Conservation (phyloP, 1,140 invertebrate genomes). For the Theocolax elegans region DNA sequence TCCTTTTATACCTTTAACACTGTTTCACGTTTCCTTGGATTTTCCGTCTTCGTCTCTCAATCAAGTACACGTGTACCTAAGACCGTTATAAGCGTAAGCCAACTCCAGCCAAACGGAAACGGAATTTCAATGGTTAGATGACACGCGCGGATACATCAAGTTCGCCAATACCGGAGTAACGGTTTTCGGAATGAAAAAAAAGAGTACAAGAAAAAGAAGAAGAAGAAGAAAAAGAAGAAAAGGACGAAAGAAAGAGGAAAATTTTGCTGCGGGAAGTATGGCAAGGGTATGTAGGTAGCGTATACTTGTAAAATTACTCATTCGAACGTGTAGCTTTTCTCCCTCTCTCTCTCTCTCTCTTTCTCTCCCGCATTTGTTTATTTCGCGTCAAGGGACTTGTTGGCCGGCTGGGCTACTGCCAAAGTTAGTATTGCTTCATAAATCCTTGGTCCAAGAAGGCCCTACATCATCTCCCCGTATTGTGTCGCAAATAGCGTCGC, state of each 20-base stretch:
- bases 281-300: no score
- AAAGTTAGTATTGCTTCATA: slow-evolving; percentile 62
- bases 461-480: slow-evolving; percentile 56
- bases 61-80: no score
- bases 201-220: not conserved
- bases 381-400: slow-evolving; percentile 52
- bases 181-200: not conserved
- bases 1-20: no score
- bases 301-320: slow-evolving; percentile 33
- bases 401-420: slow-evolving; percentile 55
- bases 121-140: no score
- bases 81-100: no score
- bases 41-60: no score
- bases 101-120: no score
- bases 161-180: no score
- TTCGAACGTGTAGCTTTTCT: slow-evolving; percentile 17
- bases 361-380: slow-evolving; percentile 50
- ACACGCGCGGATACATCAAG: no score
- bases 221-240: not conserved
- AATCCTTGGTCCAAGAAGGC: slow-evolving; percentile 54
- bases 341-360: no score
- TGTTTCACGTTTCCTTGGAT: no score
- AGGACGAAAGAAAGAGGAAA: not conserved
- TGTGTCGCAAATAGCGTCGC: slow-evolving; percentile 55
- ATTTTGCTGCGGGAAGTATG: not conserved